Evolutionary conservation across 2,797 vertebrate genomes (phyloP), one percentile per base, ranked within the genome.

Genomic region (Oreortyx pictus): DNA sequence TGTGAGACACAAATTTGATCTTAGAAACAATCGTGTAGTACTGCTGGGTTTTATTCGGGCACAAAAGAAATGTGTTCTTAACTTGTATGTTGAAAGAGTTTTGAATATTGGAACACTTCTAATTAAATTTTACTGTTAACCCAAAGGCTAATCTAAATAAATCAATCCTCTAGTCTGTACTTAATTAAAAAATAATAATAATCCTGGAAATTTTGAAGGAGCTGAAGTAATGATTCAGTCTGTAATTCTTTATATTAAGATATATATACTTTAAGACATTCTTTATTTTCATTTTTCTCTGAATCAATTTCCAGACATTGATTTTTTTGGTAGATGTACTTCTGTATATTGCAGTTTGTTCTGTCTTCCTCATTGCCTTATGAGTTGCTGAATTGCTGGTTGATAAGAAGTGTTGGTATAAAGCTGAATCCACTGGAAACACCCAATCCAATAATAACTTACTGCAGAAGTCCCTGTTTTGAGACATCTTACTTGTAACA

Each of bases 341-440:
- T 86, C 22, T 11, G 27, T 65, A 66, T 49, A 19, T 29, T 64
- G 33, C 10, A 7, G 1, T 65, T 23, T n/a, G 75, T 14, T 65
- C 25, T 61, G 24, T 65, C 64, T 79, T 74, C 60, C 43, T 56
- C 6, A 44, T 84, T 90, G 22, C 39, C 85, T 68, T 4, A 0
- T 43, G 68, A 20, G 6, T 19, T 77, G 49, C 44, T 72, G 50
- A 47, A 47, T 57, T 57, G 77, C 65, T 72, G 19, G 52, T 43
- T 1, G 1, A 0, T 71, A 18, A 57, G 13, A 35, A 54, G 10
- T 1, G 0, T 31, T 74, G 2, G 0, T 9, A 2, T 81, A 17
- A 83, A 80, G 33, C 29, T 71, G 6, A 49, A 78, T 61, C 56
- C 41, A 9, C 65, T 71, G 16, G 31, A 46, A 86, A 10, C 24